Percentiles rank a stretch among this genome's conserved stretches.
Conservation (phyloP, 2,113 vertebrate genomes). For the Psephotus haematonotus region DNA sequence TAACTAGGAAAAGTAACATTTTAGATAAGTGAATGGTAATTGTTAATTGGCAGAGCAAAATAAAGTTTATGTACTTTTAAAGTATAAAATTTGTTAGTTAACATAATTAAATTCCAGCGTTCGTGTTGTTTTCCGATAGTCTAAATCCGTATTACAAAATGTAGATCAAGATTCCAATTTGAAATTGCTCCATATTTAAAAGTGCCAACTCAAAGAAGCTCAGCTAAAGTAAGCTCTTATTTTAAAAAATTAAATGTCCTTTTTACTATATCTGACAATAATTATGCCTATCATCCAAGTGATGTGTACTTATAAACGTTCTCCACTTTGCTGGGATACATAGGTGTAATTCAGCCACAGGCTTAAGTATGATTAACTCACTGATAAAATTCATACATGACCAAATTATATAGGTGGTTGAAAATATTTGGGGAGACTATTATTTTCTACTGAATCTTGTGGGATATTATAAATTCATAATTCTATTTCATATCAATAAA, state of each 20-base stretch:
- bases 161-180: not conserved
- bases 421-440: not conserved
- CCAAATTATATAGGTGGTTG: not conserved
- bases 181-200: not conserved
- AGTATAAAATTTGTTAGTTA: not conserved
- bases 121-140: not conserved
- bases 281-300: not conserved
- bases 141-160: not conserved
- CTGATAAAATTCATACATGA: not conserved
- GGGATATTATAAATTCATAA: not conserved
- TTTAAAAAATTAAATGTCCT: not conserved
- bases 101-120: not conserved
- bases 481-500: not conserved
- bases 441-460: not conserved
- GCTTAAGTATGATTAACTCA: not conserved
- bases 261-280: not conserved
- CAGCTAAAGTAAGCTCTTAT: not conserved
- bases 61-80: not conserved
- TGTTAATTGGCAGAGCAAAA: not conserved
- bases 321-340: not conserved
- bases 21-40: not conserved
- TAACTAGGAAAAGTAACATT: not conserved
- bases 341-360: not conserved
- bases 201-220: not conserved
- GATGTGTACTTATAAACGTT: not conserved